Base-by-base conservation (phyloP, 1,140 invertebrate genomes). In the Arctopsyche grandis region DNA sequence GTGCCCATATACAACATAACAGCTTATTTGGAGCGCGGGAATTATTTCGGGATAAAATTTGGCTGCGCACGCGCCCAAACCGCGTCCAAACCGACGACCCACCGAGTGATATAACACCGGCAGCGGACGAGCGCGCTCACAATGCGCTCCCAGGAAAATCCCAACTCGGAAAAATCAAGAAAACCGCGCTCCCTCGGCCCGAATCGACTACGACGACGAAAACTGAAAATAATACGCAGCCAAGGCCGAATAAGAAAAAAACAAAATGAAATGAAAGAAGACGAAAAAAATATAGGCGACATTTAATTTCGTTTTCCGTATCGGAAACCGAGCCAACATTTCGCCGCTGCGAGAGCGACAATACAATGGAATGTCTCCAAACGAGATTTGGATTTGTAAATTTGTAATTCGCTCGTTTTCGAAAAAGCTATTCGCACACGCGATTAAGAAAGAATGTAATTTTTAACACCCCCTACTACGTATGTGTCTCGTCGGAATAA, bases 31-130 rank as follows among this genome's bases (percentile, higher is more conserved):
- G 74, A 76, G 74, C 74, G 74, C 19, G 0, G 14, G 74, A 19
- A 76, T 76, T 76, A 76, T 76, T 76, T 76, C 74, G 74, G 74
- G 74, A 76, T 58, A 58, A 76, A 76, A 63, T 76, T 76, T 76
- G 74, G 74, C 74, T 43, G 52, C 74, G 52, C 70, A 74, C 70
- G 70, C 38, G 70, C 70, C 44, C 70, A 22, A 71, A 71, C 69
- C 69, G 24, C 69, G 12, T 22, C 63, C 16, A 26, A 69, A 19
- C 24, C 63, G 63, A 12, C 63, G 66, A 7, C 69, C 29, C 9
- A 60, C 56, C 16, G 7, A 21, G 16, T 60, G 56, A 60, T 60
- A 60, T 60, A 60, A 60, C 56, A n/a, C n/a, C n/a, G n/a, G n/a
- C n/a, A n/a, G n/a, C 22, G 38, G 44, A 46, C 38, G 7, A 21